These are phyloP conservation scores for Neodon shergylaensis DNA, from an alignment of 2,113 vertebrate species.

Conservation along the genomic window DNA sequence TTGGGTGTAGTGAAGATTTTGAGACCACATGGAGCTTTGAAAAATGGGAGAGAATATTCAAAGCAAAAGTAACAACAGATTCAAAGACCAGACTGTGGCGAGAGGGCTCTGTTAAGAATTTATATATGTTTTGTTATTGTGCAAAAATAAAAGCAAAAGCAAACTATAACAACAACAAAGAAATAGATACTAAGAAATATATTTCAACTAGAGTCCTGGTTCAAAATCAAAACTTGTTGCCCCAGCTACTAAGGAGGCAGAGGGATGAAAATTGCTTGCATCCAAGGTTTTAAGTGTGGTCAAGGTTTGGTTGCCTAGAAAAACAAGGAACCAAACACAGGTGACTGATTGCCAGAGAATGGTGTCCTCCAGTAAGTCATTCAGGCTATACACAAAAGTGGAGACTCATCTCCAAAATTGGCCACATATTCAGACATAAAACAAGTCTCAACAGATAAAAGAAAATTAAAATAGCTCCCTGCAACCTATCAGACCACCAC, in stretches of 20 bases:
- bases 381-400: too few relatives aligned
- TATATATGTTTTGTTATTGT: neutral
- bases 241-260: neutral
- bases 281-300: neutral
- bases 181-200: neutral
- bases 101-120: neutral
- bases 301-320: too few relatives aligned
- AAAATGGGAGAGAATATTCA: neutral
- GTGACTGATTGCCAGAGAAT: too few relatives aligned
- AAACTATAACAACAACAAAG: neutral
- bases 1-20: neutral
- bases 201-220: neutral
- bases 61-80: neutral
- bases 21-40: neutral
- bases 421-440: too few relatives aligned
- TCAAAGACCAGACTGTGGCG: neutral
- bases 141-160: neutral
- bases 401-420: too few relatives aligned
- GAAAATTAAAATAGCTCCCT: too few relatives aligned
- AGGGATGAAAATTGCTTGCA: neutral
- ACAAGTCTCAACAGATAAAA: too few relatives aligned
- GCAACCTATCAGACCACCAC: too few relatives aligned
- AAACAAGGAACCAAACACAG: too few relatives aligned
- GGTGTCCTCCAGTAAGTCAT: too few relatives aligned
- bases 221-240: neutral